phyloP scores from a whole-genome alignment of 2,888 invertebrate genomes.

The Stenodera caucasica region DNA sequence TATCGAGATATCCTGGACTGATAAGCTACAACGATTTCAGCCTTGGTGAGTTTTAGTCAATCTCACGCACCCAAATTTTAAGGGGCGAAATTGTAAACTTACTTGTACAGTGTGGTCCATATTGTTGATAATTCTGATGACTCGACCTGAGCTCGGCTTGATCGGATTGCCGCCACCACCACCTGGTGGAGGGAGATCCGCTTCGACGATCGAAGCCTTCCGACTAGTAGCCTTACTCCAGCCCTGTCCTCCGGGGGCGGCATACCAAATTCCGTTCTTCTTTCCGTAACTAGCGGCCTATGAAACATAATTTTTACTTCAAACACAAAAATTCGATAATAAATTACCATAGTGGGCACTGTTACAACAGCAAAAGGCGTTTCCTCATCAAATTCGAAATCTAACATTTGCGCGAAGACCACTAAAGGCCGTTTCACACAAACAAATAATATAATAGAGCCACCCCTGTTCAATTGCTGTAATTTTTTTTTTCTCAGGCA shows the following conservation, averaged over 20 bases:
- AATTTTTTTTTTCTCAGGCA: neutral
- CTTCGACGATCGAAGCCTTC: conserved; percentile 82
- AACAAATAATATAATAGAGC: too few relatives aligned
- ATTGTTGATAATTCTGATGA: conserved; percentile 92
- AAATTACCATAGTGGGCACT: conserved; percentile 64
- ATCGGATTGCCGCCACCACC: conserved; percentile 59
- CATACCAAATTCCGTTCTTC: conserved; percentile 88
- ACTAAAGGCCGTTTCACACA: neutral
- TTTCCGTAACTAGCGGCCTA: conserved; percentile 89
- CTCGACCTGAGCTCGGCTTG: conserved; percentile 80
- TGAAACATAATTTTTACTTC: conserved; percentile 21
- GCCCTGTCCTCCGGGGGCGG: conserved; percentile 61
- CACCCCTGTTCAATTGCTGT: too few relatives aligned
- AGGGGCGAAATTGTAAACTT: conserved; percentile 31
- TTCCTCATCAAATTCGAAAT: conserved; percentile 62
- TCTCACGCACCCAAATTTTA: neutral
- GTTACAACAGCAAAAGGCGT: conserved; percentile 69
- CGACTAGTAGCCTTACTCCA: conserved; percentile 73
- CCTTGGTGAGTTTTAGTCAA: neutral
- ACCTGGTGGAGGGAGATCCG: conserved; percentile 73
- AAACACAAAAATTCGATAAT: neutral
- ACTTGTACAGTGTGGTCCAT: conserved; percentile 91
- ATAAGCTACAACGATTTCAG: neutral
- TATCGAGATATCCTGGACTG: neutral
- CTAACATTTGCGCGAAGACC: conserved; percentile 43